Base-by-base conservation (phyloP, 2,113 vertebrate species). In the Dromiciops gliroides region DNA sequence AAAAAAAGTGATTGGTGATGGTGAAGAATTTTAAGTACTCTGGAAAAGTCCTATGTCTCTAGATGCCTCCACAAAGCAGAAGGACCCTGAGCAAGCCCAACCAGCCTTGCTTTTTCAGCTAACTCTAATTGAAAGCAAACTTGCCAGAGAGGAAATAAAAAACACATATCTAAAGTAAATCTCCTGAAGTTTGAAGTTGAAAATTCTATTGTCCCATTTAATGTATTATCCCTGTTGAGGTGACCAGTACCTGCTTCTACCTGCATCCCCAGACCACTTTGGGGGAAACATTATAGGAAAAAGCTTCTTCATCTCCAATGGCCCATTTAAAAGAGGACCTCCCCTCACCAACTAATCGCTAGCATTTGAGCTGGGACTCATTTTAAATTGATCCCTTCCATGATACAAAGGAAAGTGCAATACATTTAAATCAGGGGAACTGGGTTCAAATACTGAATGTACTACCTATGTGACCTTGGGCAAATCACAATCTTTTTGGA, bases 111-210 rank as follows among this genome's bases (percentile, higher is more conserved):
- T 51, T 91, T 56, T 94, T 88, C 92, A 89, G 51, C 44, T 51
- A 51, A 96, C 31, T 92, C 44, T 24, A 91, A 31, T 51, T 89
- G 89, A 94, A 83, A 94, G 50, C 31, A 56, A 91, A 90, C 23
- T 94, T 97, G 90, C 92, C 92, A 94, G 56, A 93, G 48, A 91
- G 48, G 91, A 93, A 95, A 93, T 50, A 53, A 93, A 96, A 95
- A 96, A 50, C 47, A 88, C 51, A 67, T 51, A 89, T 93, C 60
- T 89, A 95, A 92, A 95, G 90, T 89, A 93, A 97, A 95, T 95
- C 89, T 92, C 52, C 44, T 51, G 47, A 50, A 37, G 50, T 26
- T 93, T 83, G 56, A 89, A 92, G 89, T 92, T 96, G 93, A 92
- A 93, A 93, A 48, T 95, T 95, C 75, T 14, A 0, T 23, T 51